Evolutionary conservation across 2,113 vertebrate genomes (phyloP).

Genomic region (Furnarius figulus): DNA sequence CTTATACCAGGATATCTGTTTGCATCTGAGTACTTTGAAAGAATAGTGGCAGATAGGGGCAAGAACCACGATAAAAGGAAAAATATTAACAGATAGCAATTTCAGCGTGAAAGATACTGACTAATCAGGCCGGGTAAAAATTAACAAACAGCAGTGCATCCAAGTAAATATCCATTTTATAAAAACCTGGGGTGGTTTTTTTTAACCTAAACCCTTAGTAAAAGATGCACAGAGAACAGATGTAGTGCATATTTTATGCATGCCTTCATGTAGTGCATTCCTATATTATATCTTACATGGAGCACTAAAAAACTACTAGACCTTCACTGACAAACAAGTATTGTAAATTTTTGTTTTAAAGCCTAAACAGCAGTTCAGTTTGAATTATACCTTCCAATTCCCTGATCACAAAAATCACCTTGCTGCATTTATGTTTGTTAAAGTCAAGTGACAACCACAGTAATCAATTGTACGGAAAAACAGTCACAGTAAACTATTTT

Average conservation of each 20-base stretch:
- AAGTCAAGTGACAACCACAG: not conserved
- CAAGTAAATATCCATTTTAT: not conserved
- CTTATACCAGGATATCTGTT: not conserved
- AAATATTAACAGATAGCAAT: constrained; percentile 4
- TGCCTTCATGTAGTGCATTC: constrained; percentile 66
- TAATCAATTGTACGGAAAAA: not conserved
- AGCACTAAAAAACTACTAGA: constrained; percentile 24
- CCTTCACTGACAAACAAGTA: not conserved
- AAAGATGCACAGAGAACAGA: constrained; percentile 39
- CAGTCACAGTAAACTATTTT: not conserved
- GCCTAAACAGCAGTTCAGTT: not conserved
- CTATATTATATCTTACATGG: constrained; percentile 38
- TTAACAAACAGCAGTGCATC: constrained; percentile 1
- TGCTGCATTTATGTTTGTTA: not conserved
- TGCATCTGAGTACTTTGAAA: not conserved
- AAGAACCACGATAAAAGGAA: not conserved
- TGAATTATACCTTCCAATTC: not conserved
- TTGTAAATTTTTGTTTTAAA: not conserved
- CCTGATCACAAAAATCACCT: not conserved
- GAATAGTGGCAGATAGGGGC: not conserved
- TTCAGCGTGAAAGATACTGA: not conserved
- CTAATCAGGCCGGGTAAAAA: constrained; percentile 16
- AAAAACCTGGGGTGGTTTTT: not conserved
- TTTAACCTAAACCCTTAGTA: constrained; percentile 20
- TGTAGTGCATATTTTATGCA: constrained; percentile 69